phyloP scores from a whole-genome alignment of 2,797 vertebrate species.

The Mormyrops boulengeri region DNA sequence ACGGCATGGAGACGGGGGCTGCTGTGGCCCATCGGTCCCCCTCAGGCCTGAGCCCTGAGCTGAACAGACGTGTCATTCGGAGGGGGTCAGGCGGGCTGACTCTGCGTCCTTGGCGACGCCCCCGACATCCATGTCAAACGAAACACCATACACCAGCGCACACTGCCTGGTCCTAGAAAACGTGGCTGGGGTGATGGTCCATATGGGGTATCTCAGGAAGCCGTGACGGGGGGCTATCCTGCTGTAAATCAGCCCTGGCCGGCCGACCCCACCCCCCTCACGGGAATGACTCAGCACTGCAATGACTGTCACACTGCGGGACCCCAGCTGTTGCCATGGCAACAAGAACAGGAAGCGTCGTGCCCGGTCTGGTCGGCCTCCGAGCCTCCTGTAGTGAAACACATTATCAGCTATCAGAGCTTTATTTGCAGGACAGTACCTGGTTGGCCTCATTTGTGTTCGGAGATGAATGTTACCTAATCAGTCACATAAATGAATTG shows the following conservation, averaged over 20 bases:
- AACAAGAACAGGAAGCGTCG: neutral
- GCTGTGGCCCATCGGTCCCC: neutral
- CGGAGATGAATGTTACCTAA: neutral
- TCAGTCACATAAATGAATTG: neutral
- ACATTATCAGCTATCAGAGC: neutral
- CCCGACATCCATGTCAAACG: neutral
- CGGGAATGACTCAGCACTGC: conserved; percentile 17
- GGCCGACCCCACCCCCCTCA: neutral
- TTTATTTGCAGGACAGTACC: conserved; percentile 11
- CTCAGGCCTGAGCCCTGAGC: neutral
- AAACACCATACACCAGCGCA: neutral
- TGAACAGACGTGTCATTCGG: neutral
- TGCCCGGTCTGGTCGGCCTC: neutral
- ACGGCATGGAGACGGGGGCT: neutral
- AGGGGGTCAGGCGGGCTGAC: neutral
- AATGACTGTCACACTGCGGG: neutral
- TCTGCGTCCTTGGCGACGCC: neutral
- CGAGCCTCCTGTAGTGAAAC: neutral
- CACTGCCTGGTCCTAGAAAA: neutral
- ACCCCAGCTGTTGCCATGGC: neutral
- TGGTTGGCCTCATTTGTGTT: neutral
- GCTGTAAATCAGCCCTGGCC: neutral
- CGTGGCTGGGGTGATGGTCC: neutral
- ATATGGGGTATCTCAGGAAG: neutral
- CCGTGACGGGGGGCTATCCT: neutral